Evolutionary conservation across 2,888 invertebrate genomes (phyloP), one percentile per base, ranked within the genome.

Genomic region (Pandemis corylana): DNA sequence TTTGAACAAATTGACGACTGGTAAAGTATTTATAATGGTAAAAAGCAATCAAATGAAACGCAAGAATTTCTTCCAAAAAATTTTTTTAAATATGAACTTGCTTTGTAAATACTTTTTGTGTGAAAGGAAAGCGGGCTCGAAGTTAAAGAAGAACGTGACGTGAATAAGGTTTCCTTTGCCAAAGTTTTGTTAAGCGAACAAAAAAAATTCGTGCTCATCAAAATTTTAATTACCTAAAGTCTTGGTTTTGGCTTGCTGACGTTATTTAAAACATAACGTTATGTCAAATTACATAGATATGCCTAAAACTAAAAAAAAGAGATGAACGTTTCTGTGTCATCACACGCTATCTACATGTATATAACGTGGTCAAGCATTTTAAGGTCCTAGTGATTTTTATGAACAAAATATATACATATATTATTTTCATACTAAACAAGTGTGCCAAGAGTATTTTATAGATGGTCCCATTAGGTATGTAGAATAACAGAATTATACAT

Each of bases 1-100:
- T 51, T 42, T 61, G 67, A 66, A 67, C 71, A 66, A 72, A 49
- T 61, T 72, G 41, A 49, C 66, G 51, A 61, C 61, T 46, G 49
- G 49, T n/a, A 20, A 65, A 49, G 12, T 49, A 49, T 49, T 20
- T 65, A 49, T 49, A 28, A 49, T 46, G 65, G 28, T n/a, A 66
- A 36, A 36, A 51, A n/a, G 28, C 51, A 7, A 66, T 51, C 13
- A 66, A 41, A 36, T n/a, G 20, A 68, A 68, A 42, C 42, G 10
- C 68, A 12, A 56, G 56, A 51, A 28, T 13, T 28, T 5, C 13
- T 28, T 65, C 6, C 28, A 28, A 41, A n/a, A n/a, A n/a, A n/a
- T 44, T 13, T 15, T 20, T 49, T 5, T 13, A 49, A 51, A 36
- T 51, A 36, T 49, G 61, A 41, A 36, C 7, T 41, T 15, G 28